Conservation (phyloP, 2,113 vertebrate species). For the Anoura caudifer region DNA sequence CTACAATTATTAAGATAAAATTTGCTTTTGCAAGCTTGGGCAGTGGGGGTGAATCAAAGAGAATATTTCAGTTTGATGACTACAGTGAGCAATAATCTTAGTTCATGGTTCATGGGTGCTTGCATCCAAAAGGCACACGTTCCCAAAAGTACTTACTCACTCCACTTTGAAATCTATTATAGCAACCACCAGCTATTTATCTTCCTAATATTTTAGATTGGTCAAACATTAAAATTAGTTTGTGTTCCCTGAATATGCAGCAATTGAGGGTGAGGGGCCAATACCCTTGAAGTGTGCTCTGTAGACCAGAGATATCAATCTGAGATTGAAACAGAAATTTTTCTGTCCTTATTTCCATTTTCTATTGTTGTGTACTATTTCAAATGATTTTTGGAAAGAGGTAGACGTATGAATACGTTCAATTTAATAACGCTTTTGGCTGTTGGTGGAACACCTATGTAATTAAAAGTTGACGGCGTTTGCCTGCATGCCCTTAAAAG, state of each 20-base stretch:
- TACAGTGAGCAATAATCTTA: not conserved
- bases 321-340: not conserved
- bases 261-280: not conserved
- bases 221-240: conserved; percentile 24
- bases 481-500: conserved; percentile 55
- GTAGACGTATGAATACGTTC: conserved; percentile 43
- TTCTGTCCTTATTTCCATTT: conserved; percentile 18
- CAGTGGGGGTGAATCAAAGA: not conserved
- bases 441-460: conserved; percentile 52
- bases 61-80: not conserved
- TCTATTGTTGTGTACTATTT: conserved; percentile 24
- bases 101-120: not conserved
- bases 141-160: not conserved
- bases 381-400: conserved; percentile 50
- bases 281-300: not conserved
- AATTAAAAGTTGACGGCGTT: conserved; percentile 66
- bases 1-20: conserved; percentile 22
- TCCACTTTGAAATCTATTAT: conserved; percentile 11
- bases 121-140: not conserved
- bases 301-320: not conserved
- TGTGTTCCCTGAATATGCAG: not conserved
- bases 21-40: not conserved
- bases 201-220: conserved; percentile 33
- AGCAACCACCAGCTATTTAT: not conserved
- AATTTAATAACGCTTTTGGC: conserved; percentile 59